phyloP scores from a whole-genome alignment of 1,140 invertebrate genomes.

The Oedothorax gibbosus region DNA sequence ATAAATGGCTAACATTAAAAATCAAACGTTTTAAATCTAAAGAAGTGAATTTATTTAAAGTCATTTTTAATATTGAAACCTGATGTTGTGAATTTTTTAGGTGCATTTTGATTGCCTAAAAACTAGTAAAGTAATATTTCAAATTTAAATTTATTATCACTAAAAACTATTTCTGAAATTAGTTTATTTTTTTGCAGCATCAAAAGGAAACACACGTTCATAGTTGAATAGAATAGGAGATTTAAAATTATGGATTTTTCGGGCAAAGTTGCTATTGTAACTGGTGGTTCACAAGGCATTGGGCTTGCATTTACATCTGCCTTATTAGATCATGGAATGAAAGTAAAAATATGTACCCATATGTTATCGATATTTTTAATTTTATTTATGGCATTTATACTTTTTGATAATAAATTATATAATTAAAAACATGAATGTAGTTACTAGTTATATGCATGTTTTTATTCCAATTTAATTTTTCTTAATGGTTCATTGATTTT shows the following conservation, averaged over 20 bases:
- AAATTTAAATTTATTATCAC: too few species aligned
- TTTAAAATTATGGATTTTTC: slow-evolving; percentile 20
- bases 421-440: not conserved
- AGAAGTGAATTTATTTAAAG: too few species aligned
- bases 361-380: not conserved
- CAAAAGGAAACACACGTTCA: too few species aligned
- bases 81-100: too few species aligned
- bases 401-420: not conserved
- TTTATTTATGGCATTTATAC: not conserved
- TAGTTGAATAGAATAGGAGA: not conserved
- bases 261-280: slow-evolving; percentile 47
- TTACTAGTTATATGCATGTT: not conserved
- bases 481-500: not conserved
- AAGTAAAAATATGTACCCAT: slow-evolving; percentile 2
- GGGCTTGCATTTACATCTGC: slow-evolving; percentile 26
- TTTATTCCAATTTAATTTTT: not conserved
- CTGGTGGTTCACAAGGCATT: slow-evolving; percentile 47
- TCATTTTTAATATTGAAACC: too few species aligned
- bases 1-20: too few species aligned
- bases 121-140: too few species aligned
- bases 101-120: too few species aligned
- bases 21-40: too few species aligned
- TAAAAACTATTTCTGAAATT: too few species aligned
- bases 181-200: too few species aligned
- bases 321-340: slow-evolving; percentile 27